Evolutionary conservation across 2,113 vertebrate species (phyloP).

Genomic region (Crotophaga sulcirostris): DNA sequence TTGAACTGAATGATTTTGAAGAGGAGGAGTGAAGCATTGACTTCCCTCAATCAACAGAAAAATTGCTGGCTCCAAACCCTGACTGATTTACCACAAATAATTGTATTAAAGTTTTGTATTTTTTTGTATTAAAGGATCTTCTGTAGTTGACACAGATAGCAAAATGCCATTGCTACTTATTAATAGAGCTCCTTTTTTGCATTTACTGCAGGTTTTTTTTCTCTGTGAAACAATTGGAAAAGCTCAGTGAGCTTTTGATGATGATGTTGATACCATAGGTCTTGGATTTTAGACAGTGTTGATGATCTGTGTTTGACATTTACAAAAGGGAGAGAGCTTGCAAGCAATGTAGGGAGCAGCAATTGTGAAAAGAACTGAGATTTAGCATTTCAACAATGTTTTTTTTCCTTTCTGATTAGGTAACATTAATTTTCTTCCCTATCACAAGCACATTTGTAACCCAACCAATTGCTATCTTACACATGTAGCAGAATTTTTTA

Average conservation of each 20-base stretch:
- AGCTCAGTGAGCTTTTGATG: neutral
- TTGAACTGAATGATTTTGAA: neutral
- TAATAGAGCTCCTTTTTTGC: neutral
- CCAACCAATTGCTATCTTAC: neutral
- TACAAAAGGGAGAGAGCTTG: neutral
- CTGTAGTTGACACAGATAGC: neutral
- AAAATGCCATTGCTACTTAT: neutral
- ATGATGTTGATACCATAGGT: neutral
- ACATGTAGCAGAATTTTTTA: neutral
- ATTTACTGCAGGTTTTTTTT: accelerated
- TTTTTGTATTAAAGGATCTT: no score
- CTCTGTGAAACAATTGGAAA: neutral
- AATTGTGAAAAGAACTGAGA: neutral
- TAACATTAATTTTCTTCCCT: neutral
- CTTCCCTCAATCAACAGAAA: neutral
- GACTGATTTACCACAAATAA: neutral
- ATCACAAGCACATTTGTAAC: neutral
- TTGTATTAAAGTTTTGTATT: neutral
- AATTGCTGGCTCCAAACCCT: neutral
- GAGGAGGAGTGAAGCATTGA: neutral
- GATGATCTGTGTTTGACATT: neutral
- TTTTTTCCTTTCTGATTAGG: neutral
- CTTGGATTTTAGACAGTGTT: neutral
- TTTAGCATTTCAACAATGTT: neutral
- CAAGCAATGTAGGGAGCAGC: neutral